phyloP scores from a whole-genome alignment of 2,888 invertebrate species.

The Drosophila subquinaria region DNA sequence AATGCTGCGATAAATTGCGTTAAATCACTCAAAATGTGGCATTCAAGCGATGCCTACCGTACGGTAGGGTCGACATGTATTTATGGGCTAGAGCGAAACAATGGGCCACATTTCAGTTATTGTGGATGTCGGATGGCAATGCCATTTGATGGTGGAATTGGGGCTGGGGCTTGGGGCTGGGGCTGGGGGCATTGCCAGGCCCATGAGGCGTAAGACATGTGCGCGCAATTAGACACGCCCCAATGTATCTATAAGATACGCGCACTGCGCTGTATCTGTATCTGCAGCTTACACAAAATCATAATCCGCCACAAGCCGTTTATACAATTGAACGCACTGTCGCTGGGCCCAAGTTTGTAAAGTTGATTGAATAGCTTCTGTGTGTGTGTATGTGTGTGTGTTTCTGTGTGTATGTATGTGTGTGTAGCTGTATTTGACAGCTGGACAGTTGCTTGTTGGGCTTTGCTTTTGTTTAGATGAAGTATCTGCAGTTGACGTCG shows the following conservation, averaged over 20 bases:
- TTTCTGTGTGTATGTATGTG: constrained; percentile 19
- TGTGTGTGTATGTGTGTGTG: constrained; percentile 20
- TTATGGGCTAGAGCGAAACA: constrained; percentile 51
- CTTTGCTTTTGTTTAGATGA: constrained; percentile 61
- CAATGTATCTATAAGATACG: constrained; percentile 66
- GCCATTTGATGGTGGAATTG: neutral
- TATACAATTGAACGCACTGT: constrained; percentile 76
- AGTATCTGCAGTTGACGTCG: constrained; percentile 58
- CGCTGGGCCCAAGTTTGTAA: constrained; percentile 64
- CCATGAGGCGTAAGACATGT: constrained; percentile 71
- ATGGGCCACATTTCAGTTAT: constrained; percentile 60
- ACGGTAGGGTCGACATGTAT: constrained; percentile 21
- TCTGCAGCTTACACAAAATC: constrained; percentile 59
- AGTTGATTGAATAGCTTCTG: constrained; percentile 74
- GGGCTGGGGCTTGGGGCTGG: neutral
- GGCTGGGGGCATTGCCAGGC: constrained; percentile 5
- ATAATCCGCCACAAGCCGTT: constrained; percentile 79
- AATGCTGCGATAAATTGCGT: constrained; percentile 41
- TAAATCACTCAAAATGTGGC: constrained; percentile 47
- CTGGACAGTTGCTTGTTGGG: constrained; percentile 57
- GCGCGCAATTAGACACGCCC: constrained; percentile 77
- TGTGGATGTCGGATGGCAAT: constrained; percentile 30
- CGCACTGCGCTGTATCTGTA: constrained; percentile 26
- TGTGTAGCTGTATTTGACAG: constrained; percentile 59
- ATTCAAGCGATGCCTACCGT: constrained; percentile 23